Conservation (phyloP, 1,140 invertebrate genomes). For the Sycobia sp. region DNA sequence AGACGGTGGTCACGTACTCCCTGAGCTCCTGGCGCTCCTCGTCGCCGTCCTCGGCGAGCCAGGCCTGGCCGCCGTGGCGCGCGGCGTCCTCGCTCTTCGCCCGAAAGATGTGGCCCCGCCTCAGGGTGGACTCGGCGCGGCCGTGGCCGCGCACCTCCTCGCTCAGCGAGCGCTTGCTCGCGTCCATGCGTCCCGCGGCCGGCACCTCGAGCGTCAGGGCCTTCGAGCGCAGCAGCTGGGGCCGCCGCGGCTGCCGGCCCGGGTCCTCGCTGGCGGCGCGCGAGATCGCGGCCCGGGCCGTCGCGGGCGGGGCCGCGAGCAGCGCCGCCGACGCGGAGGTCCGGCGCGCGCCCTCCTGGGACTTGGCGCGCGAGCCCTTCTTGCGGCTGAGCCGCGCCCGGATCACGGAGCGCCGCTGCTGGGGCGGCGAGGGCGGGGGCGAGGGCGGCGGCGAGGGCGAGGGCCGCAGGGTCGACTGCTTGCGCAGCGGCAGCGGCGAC, state of each 20-base stretch:
- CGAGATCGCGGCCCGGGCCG: too few species aligned
- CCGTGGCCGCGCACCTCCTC: constrained; percentile 52
- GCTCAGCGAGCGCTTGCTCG: constrained; percentile 54
- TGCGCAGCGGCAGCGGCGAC: constrained; percentile 37
- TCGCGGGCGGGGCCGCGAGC: too few species aligned
- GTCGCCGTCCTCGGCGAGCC: too few species aligned
- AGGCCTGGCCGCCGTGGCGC: constrained; percentile 24
- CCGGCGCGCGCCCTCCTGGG: constrained; percentile 34
- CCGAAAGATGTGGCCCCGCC: constrained; percentile 40
- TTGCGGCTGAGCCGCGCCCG: constrained; percentile 4
- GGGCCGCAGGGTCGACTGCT: constrained; percentile 25
- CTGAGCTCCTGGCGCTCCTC: constrained; percentile 44
- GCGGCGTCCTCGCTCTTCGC: constrained; percentile 56
- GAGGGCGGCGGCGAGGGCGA: too few species aligned
- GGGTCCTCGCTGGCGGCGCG: too few species aligned
- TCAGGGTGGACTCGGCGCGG: constrained; percentile 37
- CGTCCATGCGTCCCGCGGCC: constrained; percentile 23
- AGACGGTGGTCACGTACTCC: constrained; percentile 60
- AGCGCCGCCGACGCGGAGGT: too few species aligned
- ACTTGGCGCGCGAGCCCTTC: constrained; percentile 39
- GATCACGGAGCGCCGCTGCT: too few species aligned
- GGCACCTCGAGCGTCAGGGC: constrained; percentile 54
- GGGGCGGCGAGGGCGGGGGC: constrained; percentile 3
- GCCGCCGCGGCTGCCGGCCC: constrained; percentile 45
- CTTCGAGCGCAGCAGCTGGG: constrained; percentile 51